Evolutionary conservation across 1,140 invertebrate species (phyloP).

Genomic region (Drosophila littoralis): DNA sequence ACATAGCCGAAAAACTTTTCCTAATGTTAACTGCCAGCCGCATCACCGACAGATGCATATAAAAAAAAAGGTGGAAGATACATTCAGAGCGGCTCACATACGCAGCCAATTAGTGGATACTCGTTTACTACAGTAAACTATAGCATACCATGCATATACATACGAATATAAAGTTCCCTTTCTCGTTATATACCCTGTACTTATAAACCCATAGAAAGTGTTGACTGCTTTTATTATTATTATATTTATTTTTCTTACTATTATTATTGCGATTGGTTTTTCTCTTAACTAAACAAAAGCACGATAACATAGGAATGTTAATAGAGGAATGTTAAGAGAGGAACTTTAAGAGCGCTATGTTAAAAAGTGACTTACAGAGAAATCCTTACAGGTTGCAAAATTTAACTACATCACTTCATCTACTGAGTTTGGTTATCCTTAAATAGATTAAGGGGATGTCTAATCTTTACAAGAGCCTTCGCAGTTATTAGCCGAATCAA

Average conservation of each 20-base stretch:
- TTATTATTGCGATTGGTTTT: too few relatives aligned
- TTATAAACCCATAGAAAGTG: background rate
- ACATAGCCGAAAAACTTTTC: conserved; percentile 53
- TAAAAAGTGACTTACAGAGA: background rate
- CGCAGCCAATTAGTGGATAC: conserved; percentile 34
- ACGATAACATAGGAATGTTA: background rate
- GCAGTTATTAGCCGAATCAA: background rate
- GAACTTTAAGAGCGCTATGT: background rate
- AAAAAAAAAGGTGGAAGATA: conserved; percentile 27
- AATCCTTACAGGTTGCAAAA: too few relatives aligned
- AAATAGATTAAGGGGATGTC: too few relatives aligned
- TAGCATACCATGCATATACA: conserved; percentile 5
- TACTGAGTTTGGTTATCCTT: too few relatives aligned
- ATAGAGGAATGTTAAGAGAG: background rate
- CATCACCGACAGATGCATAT: conserved; percentile 35
- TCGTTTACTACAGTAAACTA: conserved; percentile 10
- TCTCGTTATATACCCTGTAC: conserved; percentile 11
- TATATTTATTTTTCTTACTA: too few relatives aligned
- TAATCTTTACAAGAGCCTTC: background rate
- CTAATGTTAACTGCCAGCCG: conserved; percentile 44
- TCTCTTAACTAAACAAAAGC: background rate
- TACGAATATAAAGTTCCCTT: conserved; percentile 9
- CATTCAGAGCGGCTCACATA: conserved; percentile 26
- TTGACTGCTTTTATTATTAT: background rate
- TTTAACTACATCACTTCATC: too few relatives aligned